phyloP scores from a whole-genome alignment of 1,140 invertebrate species.

The Bilobella aurantiaca region DNA sequence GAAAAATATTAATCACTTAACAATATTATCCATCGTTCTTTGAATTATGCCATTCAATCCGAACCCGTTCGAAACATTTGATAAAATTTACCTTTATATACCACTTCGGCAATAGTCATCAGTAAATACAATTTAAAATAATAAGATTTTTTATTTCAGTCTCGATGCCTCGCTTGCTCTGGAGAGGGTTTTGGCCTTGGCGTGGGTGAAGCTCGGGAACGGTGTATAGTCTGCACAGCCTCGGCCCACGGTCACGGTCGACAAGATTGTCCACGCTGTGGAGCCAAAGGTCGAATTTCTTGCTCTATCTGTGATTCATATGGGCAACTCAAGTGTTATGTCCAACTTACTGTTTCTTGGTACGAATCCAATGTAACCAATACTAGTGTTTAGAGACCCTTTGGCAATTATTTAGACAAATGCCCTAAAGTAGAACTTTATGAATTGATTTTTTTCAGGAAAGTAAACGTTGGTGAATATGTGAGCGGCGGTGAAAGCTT shows the following conservation, averaged over 20 bases:
- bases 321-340: constrained; percentile 46
- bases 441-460: constrained; percentile 35
- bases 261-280: constrained; percentile 43
- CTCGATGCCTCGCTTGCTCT: constrained; percentile 42
- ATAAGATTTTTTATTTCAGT: constrained; percentile 33
- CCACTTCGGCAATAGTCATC: no score
- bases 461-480: constrained; percentile 42
- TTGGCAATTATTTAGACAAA: background rate
- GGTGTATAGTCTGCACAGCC: constrained; percentile 43
- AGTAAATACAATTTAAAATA: no score
- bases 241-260: constrained; percentile 41
- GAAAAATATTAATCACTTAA: no score
- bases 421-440: background rate
- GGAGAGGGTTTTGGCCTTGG: constrained; percentile 41
- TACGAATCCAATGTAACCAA: constrained; percentile 38
- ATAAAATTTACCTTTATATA: no score
- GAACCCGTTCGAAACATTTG: no score
- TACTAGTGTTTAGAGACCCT: background rate
- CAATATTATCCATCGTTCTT: no score
- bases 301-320: constrained; percentile 44
- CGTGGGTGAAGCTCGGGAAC: constrained; percentile 40
- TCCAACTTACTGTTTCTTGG: constrained; percentile 46
- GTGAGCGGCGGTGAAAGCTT: constrained; percentile 44
- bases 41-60: no score
- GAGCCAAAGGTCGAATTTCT: constrained; percentile 42